These are phyloP conservation scores for Pogonomyrmex californicus DNA, from an alignment of 1,140 invertebrate genomes.

Conservation along the genomic window DNA sequence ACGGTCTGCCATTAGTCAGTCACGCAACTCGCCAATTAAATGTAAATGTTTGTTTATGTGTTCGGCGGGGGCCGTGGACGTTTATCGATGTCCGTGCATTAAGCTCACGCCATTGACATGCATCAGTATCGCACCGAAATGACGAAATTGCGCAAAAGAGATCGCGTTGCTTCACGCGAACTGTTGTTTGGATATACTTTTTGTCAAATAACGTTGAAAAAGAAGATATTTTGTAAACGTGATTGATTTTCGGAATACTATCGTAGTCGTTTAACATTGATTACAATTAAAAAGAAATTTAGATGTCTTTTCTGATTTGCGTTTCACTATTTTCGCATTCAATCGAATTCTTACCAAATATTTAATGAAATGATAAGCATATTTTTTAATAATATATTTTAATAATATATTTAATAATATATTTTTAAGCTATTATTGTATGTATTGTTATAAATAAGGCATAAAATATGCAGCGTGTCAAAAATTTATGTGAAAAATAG, in stretches of 20 bases:
- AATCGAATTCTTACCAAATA: background rate
- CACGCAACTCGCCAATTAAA: slow-evolving; percentile 83
- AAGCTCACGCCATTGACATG: slow-evolving; percentile 79
- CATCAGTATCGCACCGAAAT: slow-evolving; percentile 61
- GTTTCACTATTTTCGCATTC: background rate
- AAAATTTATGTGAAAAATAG: background rate
- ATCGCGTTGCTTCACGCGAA: background rate
- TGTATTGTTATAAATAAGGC: background rate
- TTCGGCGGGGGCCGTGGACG: slow-evolving; percentile 79
- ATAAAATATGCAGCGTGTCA: background rate
- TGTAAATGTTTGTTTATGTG: slow-evolving; percentile 85
- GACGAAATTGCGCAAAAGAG: slow-evolving; percentile 75
- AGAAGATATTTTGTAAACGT: background rate
- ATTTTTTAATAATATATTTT: background rate
- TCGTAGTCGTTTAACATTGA: background rate
- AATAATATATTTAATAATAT: background rate
- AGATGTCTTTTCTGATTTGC: background rate
- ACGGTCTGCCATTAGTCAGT: slow-evolving; percentile 75
- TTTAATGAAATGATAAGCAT: background rate
- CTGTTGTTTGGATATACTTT: background rate
- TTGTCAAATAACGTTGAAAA: background rate
- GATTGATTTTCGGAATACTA: background rate
- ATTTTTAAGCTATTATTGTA: slow-evolving; percentile 14
- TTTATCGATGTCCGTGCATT: slow-evolving; percentile 84
- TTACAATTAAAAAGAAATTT: background rate